Conservation (phyloP, 2,888 invertebrate species). For the Tetranychus piercei region DNA sequence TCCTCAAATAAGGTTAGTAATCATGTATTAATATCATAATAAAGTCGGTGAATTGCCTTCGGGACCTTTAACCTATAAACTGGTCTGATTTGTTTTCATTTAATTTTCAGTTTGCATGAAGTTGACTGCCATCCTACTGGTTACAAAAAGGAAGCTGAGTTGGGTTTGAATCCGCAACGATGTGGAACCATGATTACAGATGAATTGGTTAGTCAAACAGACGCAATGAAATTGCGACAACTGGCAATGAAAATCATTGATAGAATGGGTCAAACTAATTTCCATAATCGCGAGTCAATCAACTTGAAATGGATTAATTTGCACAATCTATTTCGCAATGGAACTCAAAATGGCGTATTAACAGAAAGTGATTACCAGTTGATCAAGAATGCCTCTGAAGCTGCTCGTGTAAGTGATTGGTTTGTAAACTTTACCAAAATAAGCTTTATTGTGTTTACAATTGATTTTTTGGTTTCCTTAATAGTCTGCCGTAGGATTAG, state of each 20-base stretch:
- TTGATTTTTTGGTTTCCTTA: background rate
- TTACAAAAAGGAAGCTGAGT: conserved; percentile 4
- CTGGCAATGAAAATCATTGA: conserved; percentile 2
- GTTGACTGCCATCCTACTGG: background rate
- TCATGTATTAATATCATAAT: background rate
- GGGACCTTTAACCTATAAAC: background rate
- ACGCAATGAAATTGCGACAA: background rate
- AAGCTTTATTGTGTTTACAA: background rate
- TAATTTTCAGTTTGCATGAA: background rate
- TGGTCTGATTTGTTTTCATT: background rate
- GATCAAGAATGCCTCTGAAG: background rate
- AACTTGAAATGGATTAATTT: conserved; percentile 11
- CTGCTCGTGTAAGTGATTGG: conserved; percentile 2
- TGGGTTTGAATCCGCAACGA: background rate
- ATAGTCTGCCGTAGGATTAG: background rate
- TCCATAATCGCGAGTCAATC: conserved; percentile 5
- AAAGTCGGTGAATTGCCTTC: too few species aligned
- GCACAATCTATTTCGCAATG: conserved; percentile 10
- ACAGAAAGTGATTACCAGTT: conserved; percentile 2
- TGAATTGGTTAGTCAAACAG: background rate
- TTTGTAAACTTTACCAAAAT: background rate
- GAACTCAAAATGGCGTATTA: background rate
- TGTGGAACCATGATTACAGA: conserved; percentile 11
- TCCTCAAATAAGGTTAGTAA: conserved; percentile 1
- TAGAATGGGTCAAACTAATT: conserved; percentile 5